Evolutionary conservation across 2,113 vertebrate species (phyloP).

Genomic region (Gila orcuttii): DNA sequence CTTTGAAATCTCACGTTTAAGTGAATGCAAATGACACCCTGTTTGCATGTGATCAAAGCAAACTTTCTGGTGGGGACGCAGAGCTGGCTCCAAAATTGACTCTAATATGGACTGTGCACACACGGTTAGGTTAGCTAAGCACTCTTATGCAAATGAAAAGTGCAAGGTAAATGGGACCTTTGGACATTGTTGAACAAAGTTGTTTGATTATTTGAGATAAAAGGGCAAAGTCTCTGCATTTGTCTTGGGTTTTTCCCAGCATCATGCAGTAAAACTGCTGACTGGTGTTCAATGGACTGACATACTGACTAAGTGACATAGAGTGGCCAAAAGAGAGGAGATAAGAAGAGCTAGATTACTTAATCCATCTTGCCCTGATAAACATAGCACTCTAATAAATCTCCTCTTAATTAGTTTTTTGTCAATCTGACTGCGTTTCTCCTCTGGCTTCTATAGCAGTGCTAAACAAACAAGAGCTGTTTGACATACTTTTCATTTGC

Average conservation of each 20-base stretch:
- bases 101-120: not conserved
- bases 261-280: slow-evolving; percentile 52
- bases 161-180: slow-evolving; percentile 70
- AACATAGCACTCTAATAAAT: slow-evolving; percentile 53
- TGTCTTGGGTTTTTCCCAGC: slow-evolving; percentile 15
- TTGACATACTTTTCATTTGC: slow-evolving; percentile 25
- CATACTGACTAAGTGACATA: slow-evolving; percentile 49
- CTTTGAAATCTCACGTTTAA: slow-evolving; percentile 43
- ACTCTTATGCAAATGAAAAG: slow-evolving; percentile 62
- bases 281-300: slow-evolving; percentile 41
- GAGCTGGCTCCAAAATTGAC: not conserved
- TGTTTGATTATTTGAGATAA: slow-evolving; percentile 70
- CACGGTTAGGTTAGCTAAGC: slow-evolving; percentile 60
- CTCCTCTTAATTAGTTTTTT: slow-evolving; percentile 49
- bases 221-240: slow-evolving; percentile 66
- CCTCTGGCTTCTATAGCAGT: not conserved
- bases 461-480: slow-evolving; percentile 5
- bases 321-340: slow-evolving; percentile 17
- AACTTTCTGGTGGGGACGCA: not conserved
- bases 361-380: slow-evolving; percentile 42
- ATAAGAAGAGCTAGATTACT: slow-evolving; percentile 46
- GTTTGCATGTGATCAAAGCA: not conserved
- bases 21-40: not conserved
- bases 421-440: not conserved
- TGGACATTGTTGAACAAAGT: slow-evolving; percentile 46